Evolutionary conservation across 1,140 invertebrate species (phyloP).

Genomic region (Stenopsyche tienmushanensis): DNA sequence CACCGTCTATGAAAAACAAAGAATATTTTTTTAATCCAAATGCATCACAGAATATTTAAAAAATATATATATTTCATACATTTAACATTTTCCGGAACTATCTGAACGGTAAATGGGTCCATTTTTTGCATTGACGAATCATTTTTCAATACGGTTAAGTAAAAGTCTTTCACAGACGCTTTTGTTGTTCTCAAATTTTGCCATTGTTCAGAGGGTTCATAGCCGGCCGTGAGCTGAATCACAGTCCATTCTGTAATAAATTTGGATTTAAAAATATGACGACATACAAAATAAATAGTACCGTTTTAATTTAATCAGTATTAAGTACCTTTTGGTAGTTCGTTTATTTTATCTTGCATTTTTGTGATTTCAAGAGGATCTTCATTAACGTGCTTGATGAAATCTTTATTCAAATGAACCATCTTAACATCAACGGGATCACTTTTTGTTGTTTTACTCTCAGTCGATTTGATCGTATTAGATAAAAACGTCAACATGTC

Average conservation of each 20-base stretch:
- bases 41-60: constrained; percentile 43
- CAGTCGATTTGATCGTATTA: too few relatives aligned
- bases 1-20: constrained; percentile 46
- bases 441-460: not conserved
- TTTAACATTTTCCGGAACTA: constrained; percentile 54
- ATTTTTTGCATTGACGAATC: constrained; percentile 45
- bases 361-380: constrained; percentile 43
- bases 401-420: constrained; percentile 42
- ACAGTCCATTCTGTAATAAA: constrained; percentile 60
- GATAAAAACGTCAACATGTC: constrained; percentile 31
- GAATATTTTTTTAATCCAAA: constrained; percentile 34
- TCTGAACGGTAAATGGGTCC: constrained; percentile 49
- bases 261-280: constrained; percentile 16
- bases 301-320: constrained; percentile 12
- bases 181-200: constrained; percentile 45
- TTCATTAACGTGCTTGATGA: constrained; percentile 37
- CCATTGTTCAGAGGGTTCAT: constrained; percentile 52
- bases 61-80: constrained; percentile 51
- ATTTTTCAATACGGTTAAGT: constrained; percentile 57
- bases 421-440: constrained; percentile 39
- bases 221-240: constrained; percentile 58
- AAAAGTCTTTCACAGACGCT: constrained; percentile 52
- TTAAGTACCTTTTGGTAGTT: constrained; percentile 51
- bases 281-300: not conserved
- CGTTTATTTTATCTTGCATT: constrained; percentile 48